Percentiles rank a stretch among this genome's conserved stretches.
These are phyloP conservation scores for Carettochelys insculpta DNA, from an alignment of 2,113 vertebrate species.

Conservation along the genomic window DNA sequence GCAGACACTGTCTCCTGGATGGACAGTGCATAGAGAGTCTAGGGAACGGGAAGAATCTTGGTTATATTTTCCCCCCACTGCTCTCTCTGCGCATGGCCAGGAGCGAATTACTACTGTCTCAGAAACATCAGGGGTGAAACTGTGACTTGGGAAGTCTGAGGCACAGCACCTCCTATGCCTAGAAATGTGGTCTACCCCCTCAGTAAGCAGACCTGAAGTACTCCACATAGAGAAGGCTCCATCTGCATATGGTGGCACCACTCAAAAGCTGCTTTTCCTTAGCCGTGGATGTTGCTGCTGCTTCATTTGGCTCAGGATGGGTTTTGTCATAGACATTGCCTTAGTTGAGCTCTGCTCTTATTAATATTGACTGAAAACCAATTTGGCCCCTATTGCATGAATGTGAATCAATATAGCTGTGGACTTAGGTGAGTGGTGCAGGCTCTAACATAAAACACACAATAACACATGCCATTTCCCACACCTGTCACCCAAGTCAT, in stretches of 20 bases:
- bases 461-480: neutral
- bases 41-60: neutral
- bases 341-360: neutral
- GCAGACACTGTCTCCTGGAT: neutral
- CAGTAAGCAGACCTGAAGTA: neutral
- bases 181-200: neutral
- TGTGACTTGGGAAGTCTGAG: neutral
- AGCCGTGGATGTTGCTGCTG: neutral
- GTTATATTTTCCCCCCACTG: neutral
- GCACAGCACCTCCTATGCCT: neutral
- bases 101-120: neutral
- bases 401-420: neutral
- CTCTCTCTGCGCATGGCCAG: neutral
- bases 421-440: neutral
- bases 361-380: neutral
- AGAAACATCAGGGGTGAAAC: neutral
- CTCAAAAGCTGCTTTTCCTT: neutral
- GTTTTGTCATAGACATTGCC: neutral
- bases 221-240: neutral
- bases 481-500: neutral
- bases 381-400: neutral
- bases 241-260: neutral
- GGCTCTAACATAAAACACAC: neutral
- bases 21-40: neutral
- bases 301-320: neutral